A percentile compares a stretch with the other conserved stretches of the same genome.
Conservation (phyloP, 2,113 vertebrate species). For the Empidonax alnorum region DNA sequence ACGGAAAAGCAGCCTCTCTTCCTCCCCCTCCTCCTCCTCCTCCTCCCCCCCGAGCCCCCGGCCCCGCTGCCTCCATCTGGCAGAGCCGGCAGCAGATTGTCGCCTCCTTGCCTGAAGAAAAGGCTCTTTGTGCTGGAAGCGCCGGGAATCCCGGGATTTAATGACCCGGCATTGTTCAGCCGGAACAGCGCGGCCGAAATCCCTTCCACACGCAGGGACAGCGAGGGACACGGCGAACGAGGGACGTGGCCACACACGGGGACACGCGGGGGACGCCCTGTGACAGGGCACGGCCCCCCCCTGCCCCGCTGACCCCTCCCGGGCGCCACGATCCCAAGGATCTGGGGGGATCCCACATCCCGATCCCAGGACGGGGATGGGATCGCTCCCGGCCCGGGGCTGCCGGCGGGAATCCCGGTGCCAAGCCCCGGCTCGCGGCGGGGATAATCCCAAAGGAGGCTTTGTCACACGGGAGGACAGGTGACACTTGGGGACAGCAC, state of each 20-base stretch:
- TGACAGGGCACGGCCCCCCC: not conserved
- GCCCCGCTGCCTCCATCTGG: not conserved
- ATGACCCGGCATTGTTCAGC: not conserved
- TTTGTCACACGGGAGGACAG: not conserved
- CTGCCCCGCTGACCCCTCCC: not conserved
- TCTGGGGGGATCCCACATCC: not conserved
- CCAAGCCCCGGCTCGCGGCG: fast-evolving
- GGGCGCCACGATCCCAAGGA: not conserved
- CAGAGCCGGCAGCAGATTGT: not conserved
- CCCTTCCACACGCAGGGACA: not conserved
- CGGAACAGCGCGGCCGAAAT: not conserved
- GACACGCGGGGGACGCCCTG: not conserved
- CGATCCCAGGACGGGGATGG: not conserved
- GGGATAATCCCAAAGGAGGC: not conserved
- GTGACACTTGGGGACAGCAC: not conserved
- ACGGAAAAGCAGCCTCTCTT: not conserved
- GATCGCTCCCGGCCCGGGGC: not conserved
- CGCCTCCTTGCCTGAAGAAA: not conserved
- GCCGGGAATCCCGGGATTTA: not conserved
- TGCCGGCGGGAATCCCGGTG: not conserved
- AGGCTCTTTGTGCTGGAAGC: constrained; percentile 20
- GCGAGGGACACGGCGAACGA: not conserved
- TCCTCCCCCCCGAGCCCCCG: not conserved
- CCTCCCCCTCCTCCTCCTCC: not conserved
- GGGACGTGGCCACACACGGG: not conserved